Evolutionary conservation across 1,140 invertebrate genomes (phyloP).

Genomic region (Drosophila athabasca): DNA sequence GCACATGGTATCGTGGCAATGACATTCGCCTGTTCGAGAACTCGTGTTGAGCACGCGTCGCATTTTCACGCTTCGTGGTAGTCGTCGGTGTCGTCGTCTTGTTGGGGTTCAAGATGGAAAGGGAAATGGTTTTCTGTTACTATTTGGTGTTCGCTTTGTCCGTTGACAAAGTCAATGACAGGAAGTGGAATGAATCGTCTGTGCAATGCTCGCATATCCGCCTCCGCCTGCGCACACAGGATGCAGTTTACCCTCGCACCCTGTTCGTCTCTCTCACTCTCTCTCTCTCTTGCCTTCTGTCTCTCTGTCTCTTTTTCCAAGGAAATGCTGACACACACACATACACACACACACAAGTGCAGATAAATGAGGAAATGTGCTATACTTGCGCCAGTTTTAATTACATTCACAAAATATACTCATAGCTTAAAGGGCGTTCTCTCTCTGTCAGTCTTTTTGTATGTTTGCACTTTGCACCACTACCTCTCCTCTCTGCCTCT

Average conservation of each 20-base stretch:
- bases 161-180: constrained; percentile 72
- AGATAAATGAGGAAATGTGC: constrained; percentile 61
- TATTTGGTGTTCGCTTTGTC: constrained; percentile 32
- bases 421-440: constrained; percentile 31
- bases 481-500: constrained; percentile 6
- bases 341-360: constrained; percentile 26
- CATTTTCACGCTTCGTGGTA: constrained; percentile 14
- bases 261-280: not conserved
- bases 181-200: constrained; percentile 53
- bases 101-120: constrained; percentile 24
- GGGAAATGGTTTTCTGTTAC: constrained; percentile 75
- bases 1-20: constrained; percentile 54
- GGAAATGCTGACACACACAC: constrained; percentile 47
- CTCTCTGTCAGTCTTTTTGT: constrained; percentile 29
- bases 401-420: constrained; percentile 36
- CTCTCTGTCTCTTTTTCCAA: constrained; percentile 39
- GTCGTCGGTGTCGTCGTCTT: constrained; percentile 12
- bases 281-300: not conserved
- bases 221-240: constrained; percentile 73
- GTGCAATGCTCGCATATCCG: constrained; percentile 74
- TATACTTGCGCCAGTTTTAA: constrained; percentile 44
- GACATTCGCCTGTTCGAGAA: constrained; percentile 39
- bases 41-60: constrained; percentile 63
- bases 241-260: constrained; percentile 40
- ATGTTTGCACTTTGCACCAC: constrained; percentile 63